Conservation (phyloP, 2,888 invertebrate genomes). For the Xylota segnis region DNA sequence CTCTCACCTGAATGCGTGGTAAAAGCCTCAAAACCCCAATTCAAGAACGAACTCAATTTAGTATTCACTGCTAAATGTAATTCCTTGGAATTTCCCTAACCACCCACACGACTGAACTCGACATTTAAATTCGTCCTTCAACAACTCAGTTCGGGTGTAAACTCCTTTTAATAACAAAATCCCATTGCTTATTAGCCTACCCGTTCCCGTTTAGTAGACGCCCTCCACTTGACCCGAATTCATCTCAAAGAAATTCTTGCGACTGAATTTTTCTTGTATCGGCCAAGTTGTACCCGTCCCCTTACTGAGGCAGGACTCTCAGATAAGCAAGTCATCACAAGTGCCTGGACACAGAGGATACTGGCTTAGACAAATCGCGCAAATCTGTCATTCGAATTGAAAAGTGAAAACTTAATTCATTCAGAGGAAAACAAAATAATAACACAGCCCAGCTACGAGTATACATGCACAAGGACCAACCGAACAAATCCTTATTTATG, state of each 20-base stretch:
- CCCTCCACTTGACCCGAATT: background rate
- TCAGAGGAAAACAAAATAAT: background rate
- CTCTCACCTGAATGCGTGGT: background rate
- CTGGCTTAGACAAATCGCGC: background rate
- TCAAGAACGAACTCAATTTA: background rate
- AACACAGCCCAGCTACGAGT: background rate
- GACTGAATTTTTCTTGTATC: too few species aligned
- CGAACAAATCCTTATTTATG: constrained; percentile 39
- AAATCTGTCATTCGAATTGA: constrained; percentile 28
- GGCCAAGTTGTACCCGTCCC: background rate
- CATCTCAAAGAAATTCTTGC: background rate
- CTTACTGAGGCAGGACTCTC: too few species aligned
- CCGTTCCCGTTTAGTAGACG: background rate
- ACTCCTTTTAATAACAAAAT: constrained; percentile 17
- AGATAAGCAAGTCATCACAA: background rate
- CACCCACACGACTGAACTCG: background rate
- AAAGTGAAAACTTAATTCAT: constrained; percentile 26
- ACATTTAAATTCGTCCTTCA: background rate
- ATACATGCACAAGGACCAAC: constrained; percentile 3
- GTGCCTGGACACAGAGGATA: background rate
- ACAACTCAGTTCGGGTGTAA: constrained; percentile 1
- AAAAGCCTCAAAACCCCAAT: background rate
- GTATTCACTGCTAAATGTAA: background rate
- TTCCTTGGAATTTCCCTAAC: background rate
- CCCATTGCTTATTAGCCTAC: background rate